Percentiles rank a stretch among this genome's conserved stretches.
Conservation (phyloP, 2,888 invertebrate species). For the Acanthacorydalis orientalis region DNA sequence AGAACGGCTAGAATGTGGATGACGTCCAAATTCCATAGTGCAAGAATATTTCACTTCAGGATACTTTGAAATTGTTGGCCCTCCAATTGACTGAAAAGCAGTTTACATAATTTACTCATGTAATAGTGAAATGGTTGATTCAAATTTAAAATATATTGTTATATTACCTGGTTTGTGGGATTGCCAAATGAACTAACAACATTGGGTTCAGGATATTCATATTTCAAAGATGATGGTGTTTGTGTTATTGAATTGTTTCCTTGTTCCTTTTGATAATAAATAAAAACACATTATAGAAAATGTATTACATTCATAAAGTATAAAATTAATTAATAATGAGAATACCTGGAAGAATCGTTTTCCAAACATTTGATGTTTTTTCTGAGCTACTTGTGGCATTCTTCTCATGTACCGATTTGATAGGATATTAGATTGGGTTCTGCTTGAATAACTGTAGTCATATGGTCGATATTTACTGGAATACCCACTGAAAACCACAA, state of each 20-base stretch:
- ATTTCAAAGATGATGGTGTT: conserved; percentile 31
- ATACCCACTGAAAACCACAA: conserved; percentile 5
- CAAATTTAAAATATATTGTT: conserved; percentile 6
- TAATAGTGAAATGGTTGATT: not conserved
- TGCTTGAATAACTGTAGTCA: conserved; percentile 46
- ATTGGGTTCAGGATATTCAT: conserved; percentile 32
- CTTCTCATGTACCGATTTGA: conserved; percentile 31
- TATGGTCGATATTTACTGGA: conserved; percentile 55
- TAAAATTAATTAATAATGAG: not conserved
- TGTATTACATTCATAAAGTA: not conserved
- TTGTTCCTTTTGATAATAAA: conserved; percentile 16
- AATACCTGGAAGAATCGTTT: conserved; percentile 65
- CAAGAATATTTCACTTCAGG: conserved; percentile 53
- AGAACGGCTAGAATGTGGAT: conserved; percentile 27
- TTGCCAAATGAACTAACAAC: conserved; percentile 20
- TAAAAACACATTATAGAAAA: not conserved
- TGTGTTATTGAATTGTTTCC: conserved; percentile 16
- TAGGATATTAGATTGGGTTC: conserved; percentile 23
- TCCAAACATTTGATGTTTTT: conserved; percentile 87
- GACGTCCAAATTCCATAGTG: conserved; percentile 45
- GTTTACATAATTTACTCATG: conserved; percentile 3
- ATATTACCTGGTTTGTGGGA: conserved; percentile 20
- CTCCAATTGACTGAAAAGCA: conserved; percentile 14
- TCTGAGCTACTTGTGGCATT: conserved; percentile 57
- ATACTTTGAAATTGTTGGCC: conserved; percentile 31